Base-by-base conservation (phyloP, 2,113 vertebrate genomes). In the Spermophilus dauricus region DNA sequence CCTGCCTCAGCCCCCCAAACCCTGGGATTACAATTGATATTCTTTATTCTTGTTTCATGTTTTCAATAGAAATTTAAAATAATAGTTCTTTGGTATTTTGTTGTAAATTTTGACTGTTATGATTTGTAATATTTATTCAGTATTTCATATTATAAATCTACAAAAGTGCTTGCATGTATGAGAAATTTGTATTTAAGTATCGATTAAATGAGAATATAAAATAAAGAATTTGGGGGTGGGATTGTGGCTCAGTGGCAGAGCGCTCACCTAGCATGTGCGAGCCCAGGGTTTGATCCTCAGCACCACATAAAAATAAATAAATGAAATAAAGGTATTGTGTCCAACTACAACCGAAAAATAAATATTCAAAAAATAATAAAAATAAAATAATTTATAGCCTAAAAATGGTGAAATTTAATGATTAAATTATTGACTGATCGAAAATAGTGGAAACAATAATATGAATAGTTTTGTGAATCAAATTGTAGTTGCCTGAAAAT, bases 361-460 rank as follows among this genome's bases (percentile, higher is more conserved):
- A 45, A 45, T 45, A 45, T 45, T 45, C 9, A 45, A 45, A 45
- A 45, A 9, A 45, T 45, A 45, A 45, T 0, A n/a, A 14, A 3
- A 16, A 45, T 51, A 80, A 94, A 96, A 96, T 96, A 95, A 82
- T 77, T 89, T 92, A 77, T 81, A 89, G 39, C 67, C 14, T 34
- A 65, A 51, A 69, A n/a, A 16, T 51, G 6, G 22, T 12, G 12
- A 24, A 51, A 45, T n/a, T n/a, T 26, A 61, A 75, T 34, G 56
- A 96, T 34, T 85, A 70, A 58, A 58, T 58, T 22, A 86, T 26
- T 85, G 9, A 95, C 37, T 61, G 30, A 30, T 76, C 20, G 42
- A 30, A 84, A 96, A 73, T 90, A 61, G 17, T 76, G 48, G 48
- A 53, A 91, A 76, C 11, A 39, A 28, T 63, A 56, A 51, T 48